Base-by-base conservation (phyloP, 2,888 invertebrate genomes). In the Autographa pulchrina region DNA sequence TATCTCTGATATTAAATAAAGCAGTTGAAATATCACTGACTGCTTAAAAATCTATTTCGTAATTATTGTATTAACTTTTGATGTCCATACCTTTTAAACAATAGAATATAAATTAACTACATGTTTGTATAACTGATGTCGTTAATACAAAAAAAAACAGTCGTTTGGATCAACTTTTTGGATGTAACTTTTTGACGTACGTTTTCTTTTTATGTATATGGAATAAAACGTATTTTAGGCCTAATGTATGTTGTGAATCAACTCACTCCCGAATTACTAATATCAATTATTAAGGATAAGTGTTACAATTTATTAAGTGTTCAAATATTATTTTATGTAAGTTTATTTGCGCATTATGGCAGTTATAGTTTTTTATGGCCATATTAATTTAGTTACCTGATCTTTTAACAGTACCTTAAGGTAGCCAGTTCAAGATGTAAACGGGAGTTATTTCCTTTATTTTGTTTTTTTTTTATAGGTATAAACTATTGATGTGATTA, bases 1-100 rank as follows among this genome's bases (percentile, higher is more conserved):
- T 99, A 35, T 98, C 98, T 80, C 96, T 97, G 81, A 98, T 99
- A 77, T 95, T 99, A 74, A 97, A 97, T 48, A 98, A 97, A 90
- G 98, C 98, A 38, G 97, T 97, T 3, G 96, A 97, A 84, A 92
- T 98, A 78, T 96, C 97, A 9, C 93, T 92, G 64, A 73, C 70
- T 52, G 58, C 67, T 66, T 83, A 83, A 81, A 69, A 75, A 60
- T 76, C 71, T 62, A 52, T 62, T 71, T 61, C 43, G 52, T 72
- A 66, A 73, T 56, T 63, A 71, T 76, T 70, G 25, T 74, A 74
- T 13, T 60, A 70, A 74, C 62, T 75, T 77, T 83, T 78, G 62
- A 77, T 72, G 68, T 70, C 59, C 62, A 68, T 70, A 73, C 66
- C 63, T 81, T 81, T 67, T 79, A 66, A 68, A 77, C 67, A 67